These are phyloP conservation scores for Poeciliopsis gracilis DNA, from an alignment of 2,797 vertebrate genomes.

Conservation along the genomic window DNA sequence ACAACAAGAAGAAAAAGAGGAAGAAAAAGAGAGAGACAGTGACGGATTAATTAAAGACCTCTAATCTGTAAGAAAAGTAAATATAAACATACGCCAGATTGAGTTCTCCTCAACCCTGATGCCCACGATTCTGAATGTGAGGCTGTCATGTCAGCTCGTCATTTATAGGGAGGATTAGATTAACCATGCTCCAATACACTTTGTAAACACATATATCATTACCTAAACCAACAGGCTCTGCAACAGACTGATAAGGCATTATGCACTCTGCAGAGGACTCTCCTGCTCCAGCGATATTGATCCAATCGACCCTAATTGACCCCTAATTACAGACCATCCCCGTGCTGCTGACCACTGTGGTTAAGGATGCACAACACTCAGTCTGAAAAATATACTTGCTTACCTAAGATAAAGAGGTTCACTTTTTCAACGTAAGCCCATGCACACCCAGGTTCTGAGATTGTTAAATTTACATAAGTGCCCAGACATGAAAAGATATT, in stretches of 20 bases:
- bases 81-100: constrained; percentile 34
- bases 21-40: constrained; percentile 24
- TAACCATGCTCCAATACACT: constrained; percentile 59
- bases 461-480: constrained; percentile 23
- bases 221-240: constrained; percentile 69
- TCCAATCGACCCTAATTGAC: constrained; percentile 71
- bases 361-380: constrained; percentile 23
- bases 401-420: neutral
- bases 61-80: constrained; percentile 11
- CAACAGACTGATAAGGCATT: constrained; percentile 60
- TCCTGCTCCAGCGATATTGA: constrained; percentile 61
- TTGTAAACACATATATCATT: constrained; percentile 77
- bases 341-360: constrained; percentile 31
- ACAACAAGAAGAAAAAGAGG: constrained; percentile 24
- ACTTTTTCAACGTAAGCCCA: neutral
- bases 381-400: constrained; percentile 26
- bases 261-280: constrained; percentile 55
- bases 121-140: constrained; percentile 13
- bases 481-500: constrained; percentile 4
- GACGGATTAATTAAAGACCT: constrained; percentile 47
- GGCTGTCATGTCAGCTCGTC: constrained; percentile 44
- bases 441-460: constrained; percentile 1
- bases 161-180: constrained; percentile 64
- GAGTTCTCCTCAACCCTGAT: neutral
- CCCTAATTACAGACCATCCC: constrained; percentile 62